Conservation (phyloP, 2,888 invertebrate genomes). For the Epinotia ramella region DNA sequence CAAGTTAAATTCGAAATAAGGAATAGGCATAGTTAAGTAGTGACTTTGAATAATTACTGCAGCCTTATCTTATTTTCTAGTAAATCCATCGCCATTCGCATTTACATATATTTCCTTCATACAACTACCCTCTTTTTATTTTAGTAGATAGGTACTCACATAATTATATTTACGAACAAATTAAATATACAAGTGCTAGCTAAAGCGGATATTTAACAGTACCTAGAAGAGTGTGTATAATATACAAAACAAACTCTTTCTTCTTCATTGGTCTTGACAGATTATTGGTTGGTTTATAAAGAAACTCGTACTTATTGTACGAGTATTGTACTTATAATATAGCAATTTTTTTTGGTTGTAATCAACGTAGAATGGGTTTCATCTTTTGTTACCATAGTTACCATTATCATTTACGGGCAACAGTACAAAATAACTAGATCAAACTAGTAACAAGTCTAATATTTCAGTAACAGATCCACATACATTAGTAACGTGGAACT, state of each 20-base stretch:
- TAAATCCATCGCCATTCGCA: slow-evolving; percentile 8
- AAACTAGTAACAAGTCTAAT: slow-evolving; percentile 9
- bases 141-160: too few relatives aligned
- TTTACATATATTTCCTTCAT: background rate
- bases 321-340: background rate
- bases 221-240: background rate
- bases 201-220: background rate
- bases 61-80: slow-evolving; percentile 11
- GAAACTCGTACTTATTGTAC: background rate
- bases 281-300: too few relatives aligned
- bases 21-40: slow-evolving; percentile 23
- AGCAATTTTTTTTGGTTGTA: background rate
- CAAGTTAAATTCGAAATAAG: slow-evolving; percentile 19
- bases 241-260: background rate
- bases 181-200: background rate
- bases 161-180: background rate
- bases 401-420: background rate
- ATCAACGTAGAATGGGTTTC: background rate
- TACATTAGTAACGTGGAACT: slow-evolving; percentile 5
- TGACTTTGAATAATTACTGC: slow-evolving; percentile 31
- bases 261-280: background rate
- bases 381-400: background rate
- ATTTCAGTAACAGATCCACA: slow-evolving; percentile 1
- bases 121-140: too few relatives aligned
- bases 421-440: background rate